Percentiles rank a stretch among this genome's conserved stretches.
phyloP scores from a whole-genome alignment of 2,888 invertebrate species.

The Acronicta alni region DNA sequence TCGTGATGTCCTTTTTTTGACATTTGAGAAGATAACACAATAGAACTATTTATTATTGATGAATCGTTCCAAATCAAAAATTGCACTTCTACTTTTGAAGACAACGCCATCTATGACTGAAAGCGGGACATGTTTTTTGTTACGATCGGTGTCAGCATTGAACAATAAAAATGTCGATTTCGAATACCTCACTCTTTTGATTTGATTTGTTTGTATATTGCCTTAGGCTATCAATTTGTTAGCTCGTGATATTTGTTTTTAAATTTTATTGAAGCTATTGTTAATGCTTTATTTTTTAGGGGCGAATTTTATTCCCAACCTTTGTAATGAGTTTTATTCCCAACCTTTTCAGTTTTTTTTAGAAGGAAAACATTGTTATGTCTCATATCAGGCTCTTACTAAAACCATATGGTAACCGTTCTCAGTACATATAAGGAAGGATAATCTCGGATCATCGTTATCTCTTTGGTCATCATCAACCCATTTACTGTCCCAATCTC shows the following conservation, averaged over 20 bases:
- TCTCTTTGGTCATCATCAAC: no score
- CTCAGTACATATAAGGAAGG: no score
- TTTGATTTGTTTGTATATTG: no score
- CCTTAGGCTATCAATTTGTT: conserved; percentile 12
- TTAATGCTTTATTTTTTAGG: conserved; percentile 30
- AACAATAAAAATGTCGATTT: no score
- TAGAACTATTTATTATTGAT: background rate
- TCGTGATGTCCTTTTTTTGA: conserved; percentile 12
- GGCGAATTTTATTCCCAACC: no score
- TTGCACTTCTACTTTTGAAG: background rate
- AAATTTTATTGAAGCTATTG: conserved; percentile 2
- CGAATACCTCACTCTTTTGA: no score
- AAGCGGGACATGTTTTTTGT: conserved; percentile 19
- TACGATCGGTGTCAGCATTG: conserved; percentile 1
- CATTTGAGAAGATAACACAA: conserved; percentile 3
- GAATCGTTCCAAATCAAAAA: background rate
- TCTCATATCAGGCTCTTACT: no score
- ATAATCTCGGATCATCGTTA: no score
- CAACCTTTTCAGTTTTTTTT: no score
- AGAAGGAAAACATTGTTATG: no score
- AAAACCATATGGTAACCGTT: no score
- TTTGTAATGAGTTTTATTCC: background rate
- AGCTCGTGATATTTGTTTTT: conserved; percentile 8
- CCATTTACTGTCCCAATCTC: no score
- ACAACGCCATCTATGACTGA: conserved; percentile 55